These are phyloP conservation scores for Amphipyra berbera DNA, from an alignment of 2,888 invertebrate genomes.

Conservation along the genomic window DNA sequence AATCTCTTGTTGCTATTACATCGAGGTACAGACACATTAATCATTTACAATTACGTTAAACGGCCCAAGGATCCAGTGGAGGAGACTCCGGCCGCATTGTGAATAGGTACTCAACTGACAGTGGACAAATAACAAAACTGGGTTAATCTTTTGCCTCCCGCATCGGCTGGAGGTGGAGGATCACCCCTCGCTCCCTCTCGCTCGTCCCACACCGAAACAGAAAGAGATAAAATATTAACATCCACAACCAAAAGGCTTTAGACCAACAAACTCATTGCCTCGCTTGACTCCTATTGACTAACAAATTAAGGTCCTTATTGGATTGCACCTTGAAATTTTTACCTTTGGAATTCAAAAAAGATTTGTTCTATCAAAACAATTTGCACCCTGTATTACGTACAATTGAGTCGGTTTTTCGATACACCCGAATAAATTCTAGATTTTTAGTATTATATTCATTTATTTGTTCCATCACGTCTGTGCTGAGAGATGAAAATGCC, in stretches of 20 bases:
- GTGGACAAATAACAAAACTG: constrained; percentile 90
- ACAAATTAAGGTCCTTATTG: constrained; percentile 68
- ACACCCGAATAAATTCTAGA: constrained; percentile 73
- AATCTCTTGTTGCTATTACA: constrained; percentile 83
- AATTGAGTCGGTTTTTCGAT: constrained; percentile 76
- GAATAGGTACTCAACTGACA: constrained; percentile 89
- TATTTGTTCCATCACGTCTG: constrained; percentile 87
- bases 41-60: constrained; percentile 89
- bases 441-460: constrained; percentile 88
- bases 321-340: constrained; percentile 72
- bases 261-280: constrained; percentile 49
- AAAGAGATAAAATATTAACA: constrained; percentile 74
- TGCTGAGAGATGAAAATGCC: constrained; percentile 86
- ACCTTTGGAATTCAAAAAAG: constrained; percentile 86
- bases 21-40: constrained; percentile 84
- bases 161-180: constrained; percentile 79
- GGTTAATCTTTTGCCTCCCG: constrained; percentile 90
- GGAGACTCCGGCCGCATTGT: constrained; percentile 87
- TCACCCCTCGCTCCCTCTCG: constrained; percentile 80
- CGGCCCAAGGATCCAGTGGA: constrained; percentile 83
- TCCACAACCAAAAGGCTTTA: constrained; percentile 73
- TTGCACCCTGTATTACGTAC: constrained; percentile 73
- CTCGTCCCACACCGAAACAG: constrained; percentile 74
- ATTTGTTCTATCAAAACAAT: constrained; percentile 76
- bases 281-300: constrained; percentile 63